These are phyloP conservation scores for Tetramorium simillimum DNA, from an alignment of 1,140 invertebrate species.

Conservation along the genomic window DNA sequence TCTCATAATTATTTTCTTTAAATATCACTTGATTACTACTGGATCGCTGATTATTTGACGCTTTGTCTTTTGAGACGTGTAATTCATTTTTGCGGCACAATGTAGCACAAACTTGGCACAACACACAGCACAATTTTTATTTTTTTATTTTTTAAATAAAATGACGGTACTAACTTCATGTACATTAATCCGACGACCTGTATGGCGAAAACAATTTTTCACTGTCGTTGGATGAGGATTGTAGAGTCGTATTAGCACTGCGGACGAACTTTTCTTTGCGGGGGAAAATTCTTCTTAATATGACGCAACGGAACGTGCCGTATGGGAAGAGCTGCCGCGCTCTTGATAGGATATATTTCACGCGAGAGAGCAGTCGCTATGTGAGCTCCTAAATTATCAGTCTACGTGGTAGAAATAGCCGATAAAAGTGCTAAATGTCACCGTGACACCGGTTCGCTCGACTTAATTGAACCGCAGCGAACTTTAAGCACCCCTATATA, in stretches of 20 bases:
- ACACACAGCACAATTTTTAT: too few species aligned
- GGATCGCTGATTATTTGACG: too few species aligned
- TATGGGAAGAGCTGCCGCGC: neutral
- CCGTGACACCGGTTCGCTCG: neutral
- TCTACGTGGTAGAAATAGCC: constrained; percentile 23
- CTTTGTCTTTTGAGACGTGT: too few species aligned
- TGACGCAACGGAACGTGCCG: neutral
- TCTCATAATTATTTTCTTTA: too few species aligned
- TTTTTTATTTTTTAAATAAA: too few species aligned
- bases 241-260: constrained; percentile 13
- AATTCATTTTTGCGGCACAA: too few species aligned
- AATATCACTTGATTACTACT: too few species aligned
- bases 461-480: constrained; percentile 14
- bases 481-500: neutral
- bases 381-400: constrained; percentile 45
- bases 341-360: constrained; percentile 42
- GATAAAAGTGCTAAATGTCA: constrained; percentile 55
- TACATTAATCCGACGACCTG: neutral
- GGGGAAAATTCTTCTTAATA: neutral
- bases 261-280: constrained; percentile 5
- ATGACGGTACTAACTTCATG: too few species aligned
- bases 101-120: too few species aligned
- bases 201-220: constrained; percentile 10
- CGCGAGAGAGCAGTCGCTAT: neutral
- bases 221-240: neutral